Evolutionary conservation across 2,113 vertebrate species (phyloP).

Genomic region (Sinocyclocheilus rhinocerous): DNA sequence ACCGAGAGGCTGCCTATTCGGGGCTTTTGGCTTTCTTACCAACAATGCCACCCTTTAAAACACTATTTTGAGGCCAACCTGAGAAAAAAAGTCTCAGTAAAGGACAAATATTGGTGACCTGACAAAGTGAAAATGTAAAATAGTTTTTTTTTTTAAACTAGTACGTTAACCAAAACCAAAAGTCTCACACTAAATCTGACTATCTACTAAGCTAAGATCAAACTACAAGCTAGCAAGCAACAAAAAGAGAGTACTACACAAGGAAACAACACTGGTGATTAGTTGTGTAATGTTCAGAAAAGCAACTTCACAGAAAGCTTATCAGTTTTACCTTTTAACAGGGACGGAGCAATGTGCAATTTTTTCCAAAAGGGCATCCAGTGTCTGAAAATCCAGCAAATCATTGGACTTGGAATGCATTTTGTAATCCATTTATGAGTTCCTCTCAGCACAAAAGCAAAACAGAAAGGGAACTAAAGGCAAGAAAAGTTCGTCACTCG

Average conservation of each 20-base stretch:
- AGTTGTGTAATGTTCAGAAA: conserved; percentile 16
- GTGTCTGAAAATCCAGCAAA: conserved; percentile 82
- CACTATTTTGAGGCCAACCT: conserved; percentile 40
- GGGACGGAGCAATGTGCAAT: conserved; percentile 79
- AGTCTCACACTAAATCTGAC: background rate
- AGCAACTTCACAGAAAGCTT: conserved; percentile 4
- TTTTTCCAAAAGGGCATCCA: conserved; percentile 82
- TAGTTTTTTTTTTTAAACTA: too few relatives aligned
- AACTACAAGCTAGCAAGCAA: background rate
- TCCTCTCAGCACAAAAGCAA: conserved; percentile 64
- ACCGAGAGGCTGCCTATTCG: conserved; percentile 67
- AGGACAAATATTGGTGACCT: background rate
- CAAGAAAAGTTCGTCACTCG: conserved; percentile 63
- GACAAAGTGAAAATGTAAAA: background rate
- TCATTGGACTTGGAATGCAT: conserved; percentile 82
- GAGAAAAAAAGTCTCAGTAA: conserved; percentile 24
- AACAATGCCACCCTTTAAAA: conserved; percentile 64
- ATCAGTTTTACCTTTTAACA: conserved; percentile 77
- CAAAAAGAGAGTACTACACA: background rate
- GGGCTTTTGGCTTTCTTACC: conserved; percentile 64
- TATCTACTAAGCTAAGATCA: background rate
- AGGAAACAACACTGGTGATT: background rate
- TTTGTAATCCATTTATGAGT: conserved; percentile 79
- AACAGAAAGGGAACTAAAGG: conserved; percentile 38
- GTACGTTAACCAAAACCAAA: background rate